Evolutionary conservation across 2,797 vertebrate species (phyloP).

Genomic region (Channa striata): DNA sequence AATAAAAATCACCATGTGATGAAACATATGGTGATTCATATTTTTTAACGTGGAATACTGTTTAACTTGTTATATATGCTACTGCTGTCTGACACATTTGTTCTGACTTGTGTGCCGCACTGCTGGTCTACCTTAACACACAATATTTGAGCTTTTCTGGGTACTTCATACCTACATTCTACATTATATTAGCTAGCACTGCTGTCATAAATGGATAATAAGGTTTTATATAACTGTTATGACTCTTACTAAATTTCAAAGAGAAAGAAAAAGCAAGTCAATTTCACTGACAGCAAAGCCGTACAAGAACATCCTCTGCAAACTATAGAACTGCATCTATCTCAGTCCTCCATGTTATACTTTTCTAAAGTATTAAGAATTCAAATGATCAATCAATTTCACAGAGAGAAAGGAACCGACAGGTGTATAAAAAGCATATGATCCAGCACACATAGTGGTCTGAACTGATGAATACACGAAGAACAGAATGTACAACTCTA

Average conservation of each 20-base stretch:
- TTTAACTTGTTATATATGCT: neutral
- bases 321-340: conserved; percentile 9
- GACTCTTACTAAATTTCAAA: conserved; percentile 36
- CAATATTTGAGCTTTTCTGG: neutral
- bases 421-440: neutral
- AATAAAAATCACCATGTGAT: too few relatives aligned
- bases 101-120: neutral
- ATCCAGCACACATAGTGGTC: conserved; percentile 13
- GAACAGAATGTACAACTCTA: conserved; percentile 21
- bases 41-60: too few relatives aligned
- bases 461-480: conserved; percentile 18
- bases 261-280: neutral
- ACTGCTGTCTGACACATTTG: neutral
- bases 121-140: neutral
- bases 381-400: conserved; percentile 29
- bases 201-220: neutral
- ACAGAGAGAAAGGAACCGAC: conserved; percentile 14
- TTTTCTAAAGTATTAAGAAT: conserved; percentile 5
- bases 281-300: conserved; percentile 4
- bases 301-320: conserved; percentile 13
- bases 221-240: conserved; percentile 8
- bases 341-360: neutral
- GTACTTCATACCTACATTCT: too few relatives aligned
- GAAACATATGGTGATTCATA: too few relatives aligned
- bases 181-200: neutral